Evolutionary conservation across 2,888 invertebrate genomes (phyloP), one percentile per base, ranked within the genome.

Genomic region (Autographa gamma): DNA sequence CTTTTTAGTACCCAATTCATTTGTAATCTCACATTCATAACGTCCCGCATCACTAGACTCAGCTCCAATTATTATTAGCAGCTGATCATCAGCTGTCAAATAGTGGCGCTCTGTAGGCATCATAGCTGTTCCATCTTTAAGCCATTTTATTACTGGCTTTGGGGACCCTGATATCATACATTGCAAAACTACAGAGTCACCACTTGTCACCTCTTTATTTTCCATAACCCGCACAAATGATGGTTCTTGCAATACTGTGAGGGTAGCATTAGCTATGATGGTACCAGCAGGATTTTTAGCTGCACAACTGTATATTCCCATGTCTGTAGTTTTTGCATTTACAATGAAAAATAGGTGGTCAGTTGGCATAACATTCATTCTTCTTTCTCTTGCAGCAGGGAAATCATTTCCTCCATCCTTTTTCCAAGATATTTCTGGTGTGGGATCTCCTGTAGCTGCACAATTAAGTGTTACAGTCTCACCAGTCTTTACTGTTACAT

Each of bases 401-500:
- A 99, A 99, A 88, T 98, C 98, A 88, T 98, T 98, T 0, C 98
- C 98, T n/a, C 98, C 98, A 93, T 98, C 98, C 92, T 98, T 98
- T 85, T 98, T 97, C 97, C 98, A 97, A 0, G 98, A 97, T 83
- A 98, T 98, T 93, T 98, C 97, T 19, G 99, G 99, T 63, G 96
- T 94, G 0, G 99, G 99, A 87, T 98, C 97, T 0, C 99, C 99
- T 71, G 96, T 97, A 3, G 99, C 99, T 16, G 98, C 98, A 96
- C 99, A 99, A 87, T 98, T 98, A 38, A 99, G 96, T 69, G 97
- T 97, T 0, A 98, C 99, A 16, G 97, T 98, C 78, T 97, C 97
- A 11, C 99, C 98, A 18, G 98, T 97, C 88, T 97, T 97, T 5
- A 98, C 97, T 0, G 98, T 98, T 6, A 99, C 96, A 93, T 99